Evolutionary conservation across 2,113 vertebrate genomes (phyloP), one percentile per base, ranked within the genome.

Genomic region (Pluvialis apricaria): DNA sequence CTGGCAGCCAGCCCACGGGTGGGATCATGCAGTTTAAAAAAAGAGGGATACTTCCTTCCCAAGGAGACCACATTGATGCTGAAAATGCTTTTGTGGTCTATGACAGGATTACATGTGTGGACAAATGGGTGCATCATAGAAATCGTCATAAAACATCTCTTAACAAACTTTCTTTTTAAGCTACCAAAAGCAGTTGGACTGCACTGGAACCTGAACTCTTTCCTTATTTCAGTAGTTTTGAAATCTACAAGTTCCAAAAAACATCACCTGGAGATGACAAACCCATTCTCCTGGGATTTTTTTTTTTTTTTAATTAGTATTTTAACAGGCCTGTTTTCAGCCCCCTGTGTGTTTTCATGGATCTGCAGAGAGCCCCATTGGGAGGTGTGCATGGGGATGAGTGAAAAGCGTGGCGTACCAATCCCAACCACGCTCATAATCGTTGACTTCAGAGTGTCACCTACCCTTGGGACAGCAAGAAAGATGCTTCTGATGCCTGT

Each of bases 1-100:
- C 36, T 12, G 9, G 31, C 1, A 2, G 13, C 60, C 29, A 9
- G 25, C 29, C 40, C 62, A 6, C 0, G 2, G 28, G 14, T 58
- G 34, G 62, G 42, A 38, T 16, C 4, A 8, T 15, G 36, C 66
- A 8, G 1, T 42, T 61, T 42, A 6, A 60, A n/a, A n/a, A 21
- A 31, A 18, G 13, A 32, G 25, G 4, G 29, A 20, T 16, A 4
- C 52, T 60, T 54, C 66, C 73, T 61, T 29, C 73, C 80, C 15
- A 11, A 6, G 54, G 31, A 72, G 44, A 26, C 22, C 42, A 4
- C 20, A 15, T 10, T 38, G 32, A 18, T 60, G 58, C 58, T 72
- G 79, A 34, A 58, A n/a, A n/a, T 4, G 29, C 38, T 45, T 65
- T n/a, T 66, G 71, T 40, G 24, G 38, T 71, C 79, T 83, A 1